Base-by-base conservation (phyloP, 2,797 vertebrate species). In the Cynopterus sphinx region DNA sequence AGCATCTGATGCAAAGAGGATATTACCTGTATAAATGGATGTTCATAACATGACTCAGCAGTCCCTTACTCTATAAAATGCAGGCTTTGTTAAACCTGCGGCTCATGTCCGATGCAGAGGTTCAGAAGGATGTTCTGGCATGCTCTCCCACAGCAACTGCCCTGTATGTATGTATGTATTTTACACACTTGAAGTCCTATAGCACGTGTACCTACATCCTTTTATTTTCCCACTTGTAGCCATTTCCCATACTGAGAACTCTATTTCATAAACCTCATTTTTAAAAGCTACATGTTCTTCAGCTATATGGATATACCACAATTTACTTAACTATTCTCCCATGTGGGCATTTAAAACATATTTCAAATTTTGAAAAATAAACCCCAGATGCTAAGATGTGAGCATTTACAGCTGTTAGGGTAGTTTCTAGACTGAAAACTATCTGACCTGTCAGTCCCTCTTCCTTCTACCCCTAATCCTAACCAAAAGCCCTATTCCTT, bases 191-290 rank as follows among this genome's bases (percentile, higher is more conserved):
- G 5, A 21, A 24, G 43, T 11, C 2, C 43, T 31, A n/a, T 0
- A 19, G 13, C 61, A n/a, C 21, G 0, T 15, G 61, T 24, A 26
- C 26, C 46, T 21, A 46, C 10, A 11, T n/a, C 19, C 33, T n/a
- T 21, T 28, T 8, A 5, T 12, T 3, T 12, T 3, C 24, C 41
- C 68, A 65, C 19, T 65, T 31, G 31, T 39, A 55, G n/a, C 26
- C 16, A 73, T 65, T 43, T 28, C 51, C 84, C 41, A 59, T n/a
- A 83, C 91, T 46, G 26, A 71, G 43, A 96, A 63, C 68, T 82
- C 46, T 36, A 3, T 19, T 65, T 53, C 70, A 41, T 57, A 81
- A 73, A 46, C n/a, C 36, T 68, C 82, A 73, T 61, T 82, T 89
- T 51, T 67, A 86, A 75, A 59, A 13, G 39, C 6, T 51, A 3